Evolutionary conservation across 2,797 vertebrate genomes (phyloP).

Genomic region (Alcedo quadribrachys): DNA sequence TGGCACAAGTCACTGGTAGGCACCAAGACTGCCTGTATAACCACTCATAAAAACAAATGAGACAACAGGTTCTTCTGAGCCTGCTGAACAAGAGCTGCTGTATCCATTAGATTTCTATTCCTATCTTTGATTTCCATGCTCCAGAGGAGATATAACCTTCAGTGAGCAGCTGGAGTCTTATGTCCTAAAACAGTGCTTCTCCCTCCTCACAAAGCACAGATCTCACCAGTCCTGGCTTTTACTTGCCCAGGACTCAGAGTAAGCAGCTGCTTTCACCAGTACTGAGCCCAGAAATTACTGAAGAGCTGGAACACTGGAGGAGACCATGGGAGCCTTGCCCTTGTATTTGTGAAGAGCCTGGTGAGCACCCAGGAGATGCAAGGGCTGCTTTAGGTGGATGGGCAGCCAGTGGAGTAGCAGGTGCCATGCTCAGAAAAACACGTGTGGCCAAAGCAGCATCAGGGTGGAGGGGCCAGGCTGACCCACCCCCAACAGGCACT

Average conservation of each 20-base stretch:
- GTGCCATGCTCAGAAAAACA: background rate
- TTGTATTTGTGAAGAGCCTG: background rate
- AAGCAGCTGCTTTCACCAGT: background rate
- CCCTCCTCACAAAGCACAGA: background rate
- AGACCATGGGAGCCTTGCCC: background rate
- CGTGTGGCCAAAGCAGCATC: rapidly evolving
- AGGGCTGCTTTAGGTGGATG: background rate
- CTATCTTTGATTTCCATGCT: slow-evolving; percentile 20
- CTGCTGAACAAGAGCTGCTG: background rate
- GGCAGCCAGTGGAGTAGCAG: background rate
- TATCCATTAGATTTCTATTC: slow-evolving; percentile 6
- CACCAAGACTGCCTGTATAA: background rate
- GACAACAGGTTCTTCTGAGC: background rate
- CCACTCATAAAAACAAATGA: background rate
- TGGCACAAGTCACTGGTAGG: background rate
- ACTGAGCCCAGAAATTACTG: background rate
- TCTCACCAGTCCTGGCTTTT: background rate
- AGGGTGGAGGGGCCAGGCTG: background rate
- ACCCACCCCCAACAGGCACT: background rate
- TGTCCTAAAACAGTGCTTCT: background rate
- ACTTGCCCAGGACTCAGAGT: background rate
- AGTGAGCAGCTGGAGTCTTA: background rate
- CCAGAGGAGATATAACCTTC: background rate
- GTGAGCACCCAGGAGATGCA: background rate
- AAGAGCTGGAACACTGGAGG: background rate